Evolutionary conservation across 37 sponge, comb jelly and placozoan genomes (phyloP).

Genomic region (Chondrilla cf. caribensis): DNA sequence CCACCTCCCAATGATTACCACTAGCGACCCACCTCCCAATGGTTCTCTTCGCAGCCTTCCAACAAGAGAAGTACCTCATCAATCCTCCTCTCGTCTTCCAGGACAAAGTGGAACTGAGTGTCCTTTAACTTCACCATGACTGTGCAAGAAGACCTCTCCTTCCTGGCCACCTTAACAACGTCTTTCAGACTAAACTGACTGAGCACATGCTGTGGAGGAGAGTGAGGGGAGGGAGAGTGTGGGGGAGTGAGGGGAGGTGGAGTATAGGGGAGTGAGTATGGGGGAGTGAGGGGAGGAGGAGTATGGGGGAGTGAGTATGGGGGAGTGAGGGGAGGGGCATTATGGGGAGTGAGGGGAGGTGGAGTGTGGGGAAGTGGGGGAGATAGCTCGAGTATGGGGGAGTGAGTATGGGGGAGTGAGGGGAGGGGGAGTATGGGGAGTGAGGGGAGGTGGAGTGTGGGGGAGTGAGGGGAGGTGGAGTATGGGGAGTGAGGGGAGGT

Average conservation of each 20-base stretch:
- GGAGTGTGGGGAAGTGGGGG: too few species aligned
- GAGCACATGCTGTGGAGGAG: neutral
- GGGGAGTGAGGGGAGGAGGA: neutral
- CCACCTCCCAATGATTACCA: too few species aligned
- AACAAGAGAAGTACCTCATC: neutral
- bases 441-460: too few species aligned
- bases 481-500: too few species aligned
- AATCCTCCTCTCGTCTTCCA: neutral
- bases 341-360: too few species aligned
- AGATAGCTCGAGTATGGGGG: too few species aligned
- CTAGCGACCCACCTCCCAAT: neutral
- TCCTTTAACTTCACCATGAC: slow-evolving; percentile 17
- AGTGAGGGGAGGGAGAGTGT: too few species aligned
- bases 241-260: too few species aligned
- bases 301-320: neutral
- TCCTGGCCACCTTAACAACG: neutral
- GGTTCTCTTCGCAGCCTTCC: slow-evolving; percentile 5
- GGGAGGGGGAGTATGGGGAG: too few species aligned
- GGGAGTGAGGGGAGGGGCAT: too few species aligned
- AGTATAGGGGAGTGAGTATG: slow-evolving; percentile 3
- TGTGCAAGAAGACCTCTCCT: neutral
- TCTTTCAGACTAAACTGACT: slow-evolving; percentile 21
- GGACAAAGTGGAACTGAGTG: slow-evolving; percentile 10
- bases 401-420: too few species aligned
- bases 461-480: too few species aligned